Conservation (phyloP, 2,113 vertebrate genomes). For the Petrocephalus zakoni region DNA sequence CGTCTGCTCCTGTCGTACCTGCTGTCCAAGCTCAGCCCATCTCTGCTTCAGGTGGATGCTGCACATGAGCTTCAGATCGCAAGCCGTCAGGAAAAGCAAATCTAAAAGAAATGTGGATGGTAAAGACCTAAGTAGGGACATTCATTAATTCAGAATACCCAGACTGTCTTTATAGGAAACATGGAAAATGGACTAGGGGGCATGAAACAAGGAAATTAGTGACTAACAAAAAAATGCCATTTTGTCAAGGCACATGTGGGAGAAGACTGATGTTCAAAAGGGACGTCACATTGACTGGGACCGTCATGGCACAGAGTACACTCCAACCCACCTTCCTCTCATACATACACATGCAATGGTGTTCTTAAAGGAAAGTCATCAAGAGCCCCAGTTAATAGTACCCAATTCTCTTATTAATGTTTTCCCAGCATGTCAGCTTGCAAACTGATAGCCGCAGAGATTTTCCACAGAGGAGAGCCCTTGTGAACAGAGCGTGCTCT, state of each 20-base stretch:
- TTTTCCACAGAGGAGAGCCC: not conserved
- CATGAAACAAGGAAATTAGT: not conserved
- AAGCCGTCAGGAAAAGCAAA: not conserved
- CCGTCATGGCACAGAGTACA: not conserved
- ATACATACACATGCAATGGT: not conserved
- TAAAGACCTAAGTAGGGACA: not conserved
- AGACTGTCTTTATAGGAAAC: not conserved
- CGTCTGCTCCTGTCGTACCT: not conserved
- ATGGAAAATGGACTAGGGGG: not conserved
- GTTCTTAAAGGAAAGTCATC: not conserved
- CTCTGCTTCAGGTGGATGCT: not conserved
- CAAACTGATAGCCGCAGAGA: not conserved
- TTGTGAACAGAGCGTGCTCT: not conserved
- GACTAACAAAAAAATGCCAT: not conserved
- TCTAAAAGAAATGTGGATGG: not conserved
- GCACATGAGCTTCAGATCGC: not conserved
- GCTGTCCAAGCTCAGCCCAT: not conserved
- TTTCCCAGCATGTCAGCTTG: not conserved
- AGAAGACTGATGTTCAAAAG: not conserved
- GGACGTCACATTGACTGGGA: not conserved
- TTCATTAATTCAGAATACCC: not conserved
- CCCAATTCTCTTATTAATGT: not conserved
- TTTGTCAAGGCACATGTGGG: not conserved
- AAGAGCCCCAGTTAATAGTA: not conserved
- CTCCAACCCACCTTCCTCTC: not conserved